These are phyloP conservation scores for Atherinosoma microstoma DNA, from an alignment of 2,797 vertebrate species.

Conservation along the genomic window DNA sequence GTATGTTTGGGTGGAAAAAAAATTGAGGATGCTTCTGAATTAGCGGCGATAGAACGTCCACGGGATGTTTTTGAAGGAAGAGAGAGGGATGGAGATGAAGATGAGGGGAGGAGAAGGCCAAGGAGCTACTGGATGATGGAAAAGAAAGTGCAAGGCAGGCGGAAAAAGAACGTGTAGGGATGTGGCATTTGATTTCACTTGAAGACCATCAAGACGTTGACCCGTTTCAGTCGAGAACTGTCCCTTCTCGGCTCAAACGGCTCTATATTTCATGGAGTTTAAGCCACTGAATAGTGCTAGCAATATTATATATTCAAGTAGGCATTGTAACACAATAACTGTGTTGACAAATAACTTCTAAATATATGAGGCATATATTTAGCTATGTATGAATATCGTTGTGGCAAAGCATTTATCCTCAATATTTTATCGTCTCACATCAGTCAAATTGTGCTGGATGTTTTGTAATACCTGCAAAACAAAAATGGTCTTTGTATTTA, in stretches of 20 bases:
- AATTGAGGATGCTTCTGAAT: conserved; percentile 60
- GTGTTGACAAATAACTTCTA: conserved; percentile 72
- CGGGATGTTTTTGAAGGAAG: conserved; percentile 21
- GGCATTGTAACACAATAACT: conserved; percentile 70
- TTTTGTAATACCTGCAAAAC: conserved; percentile 86
- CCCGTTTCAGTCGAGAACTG: conserved; percentile 32
- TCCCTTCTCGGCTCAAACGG: conserved; percentile 24
- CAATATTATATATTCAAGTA: conserved; percentile 70
- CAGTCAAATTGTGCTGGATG: conserved; percentile 86
- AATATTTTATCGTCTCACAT: conserved; percentile 80
- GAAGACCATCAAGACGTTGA: conserved; percentile 62
- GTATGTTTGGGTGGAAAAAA: conserved; percentile 68
- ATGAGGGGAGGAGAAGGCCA: conserved; percentile 19
- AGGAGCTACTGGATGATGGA: conserved; percentile 49
- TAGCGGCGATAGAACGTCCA: conserved; percentile 29
- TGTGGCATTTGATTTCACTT: conserved; percentile 68
- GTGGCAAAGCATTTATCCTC: conserved; percentile 82
- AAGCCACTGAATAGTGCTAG: conserved; percentile 75
- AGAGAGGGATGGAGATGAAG: conserved; percentile 21
- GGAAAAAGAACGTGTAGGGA: conserved; percentile 36
- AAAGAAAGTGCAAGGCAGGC: conserved; percentile 61
- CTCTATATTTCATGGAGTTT: conserved; percentile 42
- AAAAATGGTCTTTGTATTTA: conserved; percentile 88
- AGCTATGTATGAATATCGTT: conserved; percentile 81
- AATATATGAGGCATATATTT: conserved; percentile 78